Base-by-base conservation (phyloP, 2,888 invertebrate species). In the Tetranychus truncatus region DNA sequence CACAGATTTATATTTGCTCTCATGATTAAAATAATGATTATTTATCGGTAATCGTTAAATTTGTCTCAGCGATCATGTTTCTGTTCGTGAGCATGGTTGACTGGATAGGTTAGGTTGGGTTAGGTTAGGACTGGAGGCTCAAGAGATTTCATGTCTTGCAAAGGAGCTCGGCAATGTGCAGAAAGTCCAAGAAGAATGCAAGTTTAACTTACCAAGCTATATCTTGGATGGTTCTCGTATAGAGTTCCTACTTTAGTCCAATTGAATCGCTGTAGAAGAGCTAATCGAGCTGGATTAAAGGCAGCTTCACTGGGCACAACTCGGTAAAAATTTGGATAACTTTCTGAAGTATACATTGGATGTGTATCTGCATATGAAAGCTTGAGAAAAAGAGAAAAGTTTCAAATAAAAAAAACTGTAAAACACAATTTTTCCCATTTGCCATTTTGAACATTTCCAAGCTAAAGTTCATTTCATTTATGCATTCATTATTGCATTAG, bases 241-340 rank as follows among this genome's bases (percentile, higher is more conserved):
- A 99, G 89, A 1, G 96, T 97, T 1, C 95, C 97, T 65, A 99
- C 95, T 77, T 92, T 86, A 0, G 93, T 95, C 99, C 99, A 99
- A 84, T 96, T 95, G 85, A 93, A 99, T 80, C 90, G 88, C 81
- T 88, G 87, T 78, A 99, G 86, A 55, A 99, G 85, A 6, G 91
- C 88, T 75, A 96, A 87, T 45, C 95, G 87, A 0, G 96, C 95
- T 24, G 90, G 88, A 84, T 96, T 96, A 85, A 95, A 95, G 74
- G 95, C 95, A 82, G 92, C 93, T 83, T 96, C 95, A 75, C 93
- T 93, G 0, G 96, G 96, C 24, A 95, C 95, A 78, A 95, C 92
- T 74, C 96, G 89, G 85, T 94, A 96, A 86, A 96, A 95, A 83
- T 95, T 94, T 9, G 95, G 95, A 83, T 94, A 96, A 79, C 91